These are phyloP conservation scores for Apteryx owenii DNA, from an alignment of 2,113 vertebrate species.

Conservation along the genomic window DNA sequence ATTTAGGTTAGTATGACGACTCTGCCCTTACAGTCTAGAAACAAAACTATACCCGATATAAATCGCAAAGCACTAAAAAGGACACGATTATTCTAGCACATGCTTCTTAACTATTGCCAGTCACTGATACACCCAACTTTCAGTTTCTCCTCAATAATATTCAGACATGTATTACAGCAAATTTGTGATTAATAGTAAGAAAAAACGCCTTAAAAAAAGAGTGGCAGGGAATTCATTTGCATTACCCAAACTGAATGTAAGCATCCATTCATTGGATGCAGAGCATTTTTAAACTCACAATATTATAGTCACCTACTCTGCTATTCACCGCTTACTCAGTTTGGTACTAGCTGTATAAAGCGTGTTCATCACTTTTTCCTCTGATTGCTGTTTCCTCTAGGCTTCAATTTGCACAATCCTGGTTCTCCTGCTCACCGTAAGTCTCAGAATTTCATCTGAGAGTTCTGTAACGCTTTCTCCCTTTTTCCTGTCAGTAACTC, in stretches of 20 bases:
- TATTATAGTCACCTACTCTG: background rate
- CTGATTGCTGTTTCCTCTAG: rapidly evolving
- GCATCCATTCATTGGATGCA: background rate
- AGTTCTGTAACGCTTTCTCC: background rate
- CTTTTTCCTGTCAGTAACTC: background rate
- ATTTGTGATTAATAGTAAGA: background rate
- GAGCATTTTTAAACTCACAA: background rate
- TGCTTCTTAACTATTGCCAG: background rate
- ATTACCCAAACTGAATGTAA: background rate
- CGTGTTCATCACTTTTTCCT: background rate
- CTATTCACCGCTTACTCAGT: rapidly evolving
- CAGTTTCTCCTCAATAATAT: background rate
- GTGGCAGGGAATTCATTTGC: rapidly evolving
- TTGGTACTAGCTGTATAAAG: background rate
- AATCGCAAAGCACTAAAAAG: background rate
- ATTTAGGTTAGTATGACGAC: background rate
- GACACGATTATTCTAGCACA: background rate
- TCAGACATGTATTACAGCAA: background rate
- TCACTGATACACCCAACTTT: background rate
- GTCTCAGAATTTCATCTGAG: background rate
- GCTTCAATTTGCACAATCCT: background rate
- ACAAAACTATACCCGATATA: background rate
- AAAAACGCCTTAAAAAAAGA: background rate
- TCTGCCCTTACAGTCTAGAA: background rate
- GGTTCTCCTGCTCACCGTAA: background rate